These are phyloP conservation scores for Amphipoea oculea DNA, from an alignment of 2,888 invertebrate species.

Conservation along the genomic window DNA sequence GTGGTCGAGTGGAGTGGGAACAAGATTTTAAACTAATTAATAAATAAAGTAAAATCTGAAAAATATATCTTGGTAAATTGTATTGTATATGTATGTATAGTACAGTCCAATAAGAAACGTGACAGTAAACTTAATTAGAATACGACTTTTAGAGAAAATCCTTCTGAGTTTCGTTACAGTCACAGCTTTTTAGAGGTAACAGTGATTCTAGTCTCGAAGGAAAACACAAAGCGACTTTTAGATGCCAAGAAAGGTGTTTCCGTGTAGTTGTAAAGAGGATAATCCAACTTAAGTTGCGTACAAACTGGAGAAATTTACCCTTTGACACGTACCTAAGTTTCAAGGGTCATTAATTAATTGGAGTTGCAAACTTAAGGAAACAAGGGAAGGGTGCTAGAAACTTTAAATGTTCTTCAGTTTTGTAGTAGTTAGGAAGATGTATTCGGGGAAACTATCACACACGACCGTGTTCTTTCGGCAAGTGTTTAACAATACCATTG, in stretches of 20 bases:
- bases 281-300: conserved; percentile 38
- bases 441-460: background rate
- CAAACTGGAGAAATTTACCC: conserved; percentile 36
- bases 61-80: too few relatives aligned
- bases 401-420: conserved; percentile 36
- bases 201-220: background rate
- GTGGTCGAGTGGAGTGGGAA: too few relatives aligned
- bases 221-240: background rate
- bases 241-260: background rate
- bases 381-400: conserved; percentile 26
- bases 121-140: too few relatives aligned
- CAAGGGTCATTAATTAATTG: conserved; percentile 49
- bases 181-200: too few relatives aligned
- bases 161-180: background rate
- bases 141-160: background rate
- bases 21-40: too few relatives aligned
- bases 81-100: too few relatives aligned
- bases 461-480: background rate
- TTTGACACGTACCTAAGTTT: conserved; percentile 52
- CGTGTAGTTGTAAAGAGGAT: conserved; percentile 4
- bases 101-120: too few relatives aligned
- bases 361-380: conserved; percentile 39
- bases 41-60: too few relatives aligned
- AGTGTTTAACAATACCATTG: background rate
- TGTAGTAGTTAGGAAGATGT: conserved; percentile 7